phyloP scores from a whole-genome alignment of 2,888 invertebrate species.

The Adineta ricciae region DNA sequence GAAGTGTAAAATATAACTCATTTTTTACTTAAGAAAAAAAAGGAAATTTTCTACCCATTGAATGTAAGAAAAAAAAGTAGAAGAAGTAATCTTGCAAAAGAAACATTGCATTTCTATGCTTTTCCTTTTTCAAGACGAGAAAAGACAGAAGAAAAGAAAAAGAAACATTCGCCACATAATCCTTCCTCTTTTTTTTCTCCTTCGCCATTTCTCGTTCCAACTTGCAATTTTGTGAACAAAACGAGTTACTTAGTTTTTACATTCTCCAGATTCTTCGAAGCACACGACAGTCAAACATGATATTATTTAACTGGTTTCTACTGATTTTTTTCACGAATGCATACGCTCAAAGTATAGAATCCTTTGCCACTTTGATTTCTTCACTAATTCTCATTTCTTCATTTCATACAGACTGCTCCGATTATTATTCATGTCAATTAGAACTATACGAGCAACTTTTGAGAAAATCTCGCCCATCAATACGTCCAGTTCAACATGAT shows the following conservation, averaged over 20 bases:
- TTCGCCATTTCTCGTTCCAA: not conserved
- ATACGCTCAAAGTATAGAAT: not conserved
- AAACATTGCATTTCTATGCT: not conserved
- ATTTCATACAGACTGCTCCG: not conserved
- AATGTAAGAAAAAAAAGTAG: not conserved
- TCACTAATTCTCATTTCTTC: not conserved
- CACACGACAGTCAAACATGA: not conserved
- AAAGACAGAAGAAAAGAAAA: not conserved
- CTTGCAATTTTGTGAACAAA: not conserved
- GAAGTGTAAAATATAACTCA: not conserved
- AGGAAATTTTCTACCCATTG: not conserved
- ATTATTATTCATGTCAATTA: not conserved
- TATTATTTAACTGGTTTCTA: not conserved
- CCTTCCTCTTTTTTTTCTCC: not conserved
- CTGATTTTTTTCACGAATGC: not conserved
- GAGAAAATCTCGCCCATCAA: not conserved
- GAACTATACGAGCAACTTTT: not conserved
- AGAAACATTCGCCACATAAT: not conserved
- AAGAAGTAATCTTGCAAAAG: not conserved
- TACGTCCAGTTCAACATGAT: not conserved
- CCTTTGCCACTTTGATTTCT: not conserved
- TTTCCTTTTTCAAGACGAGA: not conserved
- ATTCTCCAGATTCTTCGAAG: not conserved
- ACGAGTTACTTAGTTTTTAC: not conserved
- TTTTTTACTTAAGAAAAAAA: not conserved